These are phyloP conservation scores for Epizoanthus stellaris DNA, from an alignment of 92 coral and sea anemone species.

Conservation along the genomic window DNA sequence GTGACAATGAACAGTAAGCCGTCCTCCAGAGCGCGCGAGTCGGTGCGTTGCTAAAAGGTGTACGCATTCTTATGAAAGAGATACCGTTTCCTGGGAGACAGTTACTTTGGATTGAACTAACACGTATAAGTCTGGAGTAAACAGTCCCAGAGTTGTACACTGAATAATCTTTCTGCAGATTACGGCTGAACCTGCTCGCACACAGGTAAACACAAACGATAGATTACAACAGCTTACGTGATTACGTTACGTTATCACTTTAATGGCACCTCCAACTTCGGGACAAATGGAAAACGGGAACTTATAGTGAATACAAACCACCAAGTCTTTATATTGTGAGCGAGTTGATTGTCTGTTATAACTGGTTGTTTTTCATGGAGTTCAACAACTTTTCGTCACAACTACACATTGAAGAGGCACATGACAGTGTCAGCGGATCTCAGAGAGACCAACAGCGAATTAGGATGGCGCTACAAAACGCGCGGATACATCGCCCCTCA, in stretches of 20 bases:
- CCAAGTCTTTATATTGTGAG: not conserved
- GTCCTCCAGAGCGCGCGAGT: not conserved
- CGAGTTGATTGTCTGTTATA: not conserved
- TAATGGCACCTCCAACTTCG: not conserved
- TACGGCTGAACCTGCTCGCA: not conserved
- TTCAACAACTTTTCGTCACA: not conserved
- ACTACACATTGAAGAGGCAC: not conserved
- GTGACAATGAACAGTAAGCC: not conserved
- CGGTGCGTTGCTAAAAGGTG: not conserved
- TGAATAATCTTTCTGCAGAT: not conserved
- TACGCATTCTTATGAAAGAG: not conserved
- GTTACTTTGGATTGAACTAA: not conserved
- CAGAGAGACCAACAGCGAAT: not conserved
- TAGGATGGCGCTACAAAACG: slow-evolving; percentile 55
- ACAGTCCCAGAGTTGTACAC: not conserved
- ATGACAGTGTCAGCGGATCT: not conserved
- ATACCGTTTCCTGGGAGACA: not conserved
- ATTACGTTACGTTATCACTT: not conserved
- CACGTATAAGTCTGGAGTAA: not conserved
- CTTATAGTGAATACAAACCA: not conserved
- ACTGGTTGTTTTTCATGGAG: not conserved
- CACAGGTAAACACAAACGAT: not conserved
- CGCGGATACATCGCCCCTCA: slow-evolving; percentile 59
- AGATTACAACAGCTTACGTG: not conserved
- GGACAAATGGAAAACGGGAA: not conserved